Percentiles rank a stretch among this genome's conserved stretches.
These are phyloP conservation scores for Heterohyrax brucei DNA, from an alignment of 2,797 vertebrate species.

Conservation along the genomic window DNA sequence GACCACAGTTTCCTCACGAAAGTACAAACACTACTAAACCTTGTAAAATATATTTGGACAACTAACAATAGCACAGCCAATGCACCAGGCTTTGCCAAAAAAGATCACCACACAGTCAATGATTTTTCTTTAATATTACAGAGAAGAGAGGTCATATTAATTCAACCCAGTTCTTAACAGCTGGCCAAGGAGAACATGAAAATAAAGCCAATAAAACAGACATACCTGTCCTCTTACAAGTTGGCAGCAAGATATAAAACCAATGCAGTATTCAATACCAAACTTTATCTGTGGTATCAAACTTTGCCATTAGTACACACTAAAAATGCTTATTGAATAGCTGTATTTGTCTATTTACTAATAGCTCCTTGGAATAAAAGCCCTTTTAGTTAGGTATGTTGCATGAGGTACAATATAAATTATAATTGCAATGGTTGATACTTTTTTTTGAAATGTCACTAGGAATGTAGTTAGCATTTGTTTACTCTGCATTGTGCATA, in stretches of 20 bases:
- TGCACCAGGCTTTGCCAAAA: not conserved
- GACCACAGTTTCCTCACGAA: not conserved
- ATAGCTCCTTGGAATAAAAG: constrained; percentile 71
- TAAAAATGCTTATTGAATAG: not conserved
- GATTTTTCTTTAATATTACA: not conserved
- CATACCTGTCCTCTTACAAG: constrained; percentile 3
- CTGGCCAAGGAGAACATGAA: not conserved
- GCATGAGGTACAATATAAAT: constrained; percentile 27
- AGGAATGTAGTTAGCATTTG: constrained; percentile 19
- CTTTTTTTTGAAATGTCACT: constrained; percentile 58
- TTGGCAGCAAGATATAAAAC: constrained; percentile 4
- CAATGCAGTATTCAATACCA: not conserved
- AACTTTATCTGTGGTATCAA: not conserved
- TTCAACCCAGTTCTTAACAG: not conserved
- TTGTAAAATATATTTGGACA: constrained; percentile 32
- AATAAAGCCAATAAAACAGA: not conserved
- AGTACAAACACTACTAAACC: not conserved
- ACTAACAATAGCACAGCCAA: not conserved
- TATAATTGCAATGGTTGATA: constrained; percentile 52
- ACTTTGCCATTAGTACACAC: constrained; percentile 32
- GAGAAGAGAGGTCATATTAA: not conserved
- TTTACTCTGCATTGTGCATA: constrained; percentile 6
- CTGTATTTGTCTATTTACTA: constrained; percentile 4
- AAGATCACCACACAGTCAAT: not conserved
- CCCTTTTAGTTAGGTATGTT: not conserved